Conservation (phyloP, 2,113 vertebrate species). For the Poicephalus gulielmi region DNA sequence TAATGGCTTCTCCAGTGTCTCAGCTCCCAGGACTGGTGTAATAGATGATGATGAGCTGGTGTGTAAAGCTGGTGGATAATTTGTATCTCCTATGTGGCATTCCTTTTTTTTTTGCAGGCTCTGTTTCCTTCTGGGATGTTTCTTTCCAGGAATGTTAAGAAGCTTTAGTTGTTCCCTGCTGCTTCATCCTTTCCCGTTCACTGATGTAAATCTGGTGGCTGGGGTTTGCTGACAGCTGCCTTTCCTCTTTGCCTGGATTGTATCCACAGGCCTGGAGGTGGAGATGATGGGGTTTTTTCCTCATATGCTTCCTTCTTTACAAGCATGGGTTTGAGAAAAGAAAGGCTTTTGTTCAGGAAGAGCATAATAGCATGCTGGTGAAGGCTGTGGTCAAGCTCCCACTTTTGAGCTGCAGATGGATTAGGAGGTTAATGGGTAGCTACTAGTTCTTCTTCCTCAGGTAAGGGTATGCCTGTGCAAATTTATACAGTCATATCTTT, state of each 20-base stretch:
- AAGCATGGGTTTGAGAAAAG: background rate
- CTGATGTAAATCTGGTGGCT: background rate
- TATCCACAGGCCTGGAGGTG: background rate
- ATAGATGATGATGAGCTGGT: background rate
- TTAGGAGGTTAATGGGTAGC: background rate
- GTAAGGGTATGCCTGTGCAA: background rate
- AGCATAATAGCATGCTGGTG: background rate
- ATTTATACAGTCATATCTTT: background rate
- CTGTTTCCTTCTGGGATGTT: background rate
- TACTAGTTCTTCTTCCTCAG: background rate
- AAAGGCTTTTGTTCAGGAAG: background rate
- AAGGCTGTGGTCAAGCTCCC: background rate
- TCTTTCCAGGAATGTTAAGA: background rate
- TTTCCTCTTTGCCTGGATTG: background rate
- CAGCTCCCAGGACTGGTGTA: background rate
- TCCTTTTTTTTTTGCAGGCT: background rate
- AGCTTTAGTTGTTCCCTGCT: background rate
- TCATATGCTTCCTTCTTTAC: background rate
- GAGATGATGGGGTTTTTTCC: background rate
- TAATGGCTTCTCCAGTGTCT: background rate
- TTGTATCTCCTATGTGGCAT: background rate
- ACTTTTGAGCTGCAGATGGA: background rate
- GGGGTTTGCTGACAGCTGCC: rapidly evolving
- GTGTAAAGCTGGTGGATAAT: background rate
- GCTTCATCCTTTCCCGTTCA: background rate